A percentile compares a stretch with the other conserved stretches of the same genome.
Evolutionary conservation across 1,140 invertebrate species (phyloP).

Genomic region (Neotoxoptera formosana): DNA sequence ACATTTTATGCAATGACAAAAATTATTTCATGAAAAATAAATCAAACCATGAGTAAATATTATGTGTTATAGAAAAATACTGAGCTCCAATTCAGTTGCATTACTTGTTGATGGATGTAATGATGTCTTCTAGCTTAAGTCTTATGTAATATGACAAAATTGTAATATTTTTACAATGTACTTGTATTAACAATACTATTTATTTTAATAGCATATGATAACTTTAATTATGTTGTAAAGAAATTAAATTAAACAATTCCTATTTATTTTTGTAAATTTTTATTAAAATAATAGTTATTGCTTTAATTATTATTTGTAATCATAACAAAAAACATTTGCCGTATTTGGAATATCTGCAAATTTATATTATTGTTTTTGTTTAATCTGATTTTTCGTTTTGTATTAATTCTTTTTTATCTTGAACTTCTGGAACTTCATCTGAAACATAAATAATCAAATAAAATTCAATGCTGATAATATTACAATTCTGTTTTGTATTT

Average conservation of each 20-base stretch:
- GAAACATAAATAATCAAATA: not conserved
- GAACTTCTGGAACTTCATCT: not conserved
- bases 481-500: not conserved
- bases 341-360: not conserved
- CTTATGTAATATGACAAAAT: too few relatives aligned
- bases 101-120: too few relatives aligned
- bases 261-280: not conserved
- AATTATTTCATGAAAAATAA: too few relatives aligned
- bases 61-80: too few relatives aligned
- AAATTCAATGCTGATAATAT: not conserved
- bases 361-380: not conserved
- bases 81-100: too few relatives aligned
- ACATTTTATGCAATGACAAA: too few relatives aligned
- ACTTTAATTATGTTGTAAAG: not conserved
- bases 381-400: not conserved
- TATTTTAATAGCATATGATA: not conserved
- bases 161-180: not conserved
- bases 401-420: not conserved
- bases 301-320: not conserved
- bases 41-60: too few relatives aligned
- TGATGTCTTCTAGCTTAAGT: too few relatives aligned
- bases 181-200: not conserved
- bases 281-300: conserved; percentile 7
- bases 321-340: not conserved
- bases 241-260: not conserved